phyloP scores from a whole-genome alignment of 2,797 vertebrate genomes.

The Sarcophilus harrisii region DNA sequence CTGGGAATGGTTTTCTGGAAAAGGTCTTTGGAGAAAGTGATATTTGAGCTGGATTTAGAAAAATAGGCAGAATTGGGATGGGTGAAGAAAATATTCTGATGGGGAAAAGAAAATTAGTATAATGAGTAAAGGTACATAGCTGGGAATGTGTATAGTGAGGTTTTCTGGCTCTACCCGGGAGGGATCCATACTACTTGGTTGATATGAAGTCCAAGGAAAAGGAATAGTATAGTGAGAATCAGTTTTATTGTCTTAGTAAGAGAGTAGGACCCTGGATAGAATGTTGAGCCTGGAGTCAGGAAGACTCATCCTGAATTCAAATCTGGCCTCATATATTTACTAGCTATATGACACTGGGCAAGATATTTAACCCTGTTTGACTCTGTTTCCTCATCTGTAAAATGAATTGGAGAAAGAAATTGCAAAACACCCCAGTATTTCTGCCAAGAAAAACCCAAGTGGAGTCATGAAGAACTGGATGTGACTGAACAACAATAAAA shows the following conservation, averaged over 20 bases:
- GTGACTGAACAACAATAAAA: background rate
- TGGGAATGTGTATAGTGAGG: background rate
- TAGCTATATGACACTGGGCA: background rate
- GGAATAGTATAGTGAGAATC: background rate
- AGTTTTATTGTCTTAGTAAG: background rate
- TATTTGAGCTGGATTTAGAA: background rate
- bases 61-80: background rate
- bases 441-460: background rate
- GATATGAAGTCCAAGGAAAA: no score
- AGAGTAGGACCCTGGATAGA: background rate
- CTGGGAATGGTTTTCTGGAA: background rate
- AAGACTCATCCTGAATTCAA: background rate
- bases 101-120: background rate
- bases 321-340: background rate
- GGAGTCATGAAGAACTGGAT: background rate
- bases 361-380: background rate
- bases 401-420: background rate
- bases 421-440: background rate
- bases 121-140: background rate
- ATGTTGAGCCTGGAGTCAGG: background rate
- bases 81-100: background rate
- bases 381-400: background rate
- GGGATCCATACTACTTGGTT: no score
- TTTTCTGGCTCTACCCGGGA: no score
- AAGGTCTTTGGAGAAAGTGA: background rate